A percentile compares a stretch with the other conserved stretches of the same genome.
Conservation (phyloP, 2,888 invertebrate species). For the Laspeyria flexula region DNA sequence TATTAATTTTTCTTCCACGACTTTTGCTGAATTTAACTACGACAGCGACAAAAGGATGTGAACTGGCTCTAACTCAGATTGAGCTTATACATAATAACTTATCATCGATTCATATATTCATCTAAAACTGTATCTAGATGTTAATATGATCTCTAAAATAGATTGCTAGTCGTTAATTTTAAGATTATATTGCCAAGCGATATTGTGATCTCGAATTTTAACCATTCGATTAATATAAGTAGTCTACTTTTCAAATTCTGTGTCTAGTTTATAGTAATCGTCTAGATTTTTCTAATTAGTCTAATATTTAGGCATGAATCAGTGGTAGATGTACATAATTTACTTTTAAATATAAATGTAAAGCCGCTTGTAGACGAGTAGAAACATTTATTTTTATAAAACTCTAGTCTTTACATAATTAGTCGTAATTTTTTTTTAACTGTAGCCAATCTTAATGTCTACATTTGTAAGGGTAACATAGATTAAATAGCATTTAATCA, state of each 20-base stretch:
- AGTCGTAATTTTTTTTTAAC: constrained; percentile 23
- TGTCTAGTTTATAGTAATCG: constrained; percentile 34
- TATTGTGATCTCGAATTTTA: constrained; percentile 76
- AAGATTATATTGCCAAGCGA: constrained; percentile 81
- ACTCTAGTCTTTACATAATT: constrained; percentile 28
- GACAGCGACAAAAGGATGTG: no score
- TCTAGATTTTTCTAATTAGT: constrained; percentile 38
- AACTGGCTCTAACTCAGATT: constrained; percentile 19
- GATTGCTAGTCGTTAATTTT: constrained; percentile 57
- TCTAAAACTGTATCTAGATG: constrained; percentile 25
- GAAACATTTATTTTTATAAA: constrained; percentile 55
- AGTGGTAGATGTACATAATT: constrained; percentile 36
- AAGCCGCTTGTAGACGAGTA: constrained; percentile 49
- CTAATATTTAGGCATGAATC: constrained; percentile 21
- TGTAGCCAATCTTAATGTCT: constrained; percentile 30
- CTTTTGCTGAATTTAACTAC: no score
- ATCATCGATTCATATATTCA: constrained; percentile 30
- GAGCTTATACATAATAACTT: constrained; percentile 38
- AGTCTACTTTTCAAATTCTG: constrained; percentile 39
- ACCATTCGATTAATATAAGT: constrained; percentile 39
- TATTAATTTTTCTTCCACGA: no score
- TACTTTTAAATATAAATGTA: constrained; percentile 34
- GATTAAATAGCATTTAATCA: constrained; percentile 30
- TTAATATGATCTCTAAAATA: constrained; percentile 54
- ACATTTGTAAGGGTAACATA: constrained; percentile 35